phyloP scores from a whole-genome alignment of 2,888 invertebrate species.

The Leptopilina syphax region DNA sequence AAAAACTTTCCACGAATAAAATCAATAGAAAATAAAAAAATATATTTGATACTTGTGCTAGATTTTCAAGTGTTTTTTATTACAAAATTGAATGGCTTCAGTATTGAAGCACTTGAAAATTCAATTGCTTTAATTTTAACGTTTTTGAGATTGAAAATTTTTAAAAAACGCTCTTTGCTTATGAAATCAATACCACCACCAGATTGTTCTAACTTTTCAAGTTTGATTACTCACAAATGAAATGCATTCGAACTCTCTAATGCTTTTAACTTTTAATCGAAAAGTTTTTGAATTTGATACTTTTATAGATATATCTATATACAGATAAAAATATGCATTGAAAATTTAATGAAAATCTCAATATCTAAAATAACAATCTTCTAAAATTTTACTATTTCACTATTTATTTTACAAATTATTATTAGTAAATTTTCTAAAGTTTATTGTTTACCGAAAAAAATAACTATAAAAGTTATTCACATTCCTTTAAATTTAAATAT shows the following conservation, averaged over 20 bases:
- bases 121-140: background rate
- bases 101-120: slow-evolving; percentile 6
- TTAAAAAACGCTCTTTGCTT: background rate
- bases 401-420: too few species aligned
- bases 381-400: too few species aligned
- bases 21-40: too few species aligned
- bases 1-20: too few species aligned
- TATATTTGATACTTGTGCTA: background rate
- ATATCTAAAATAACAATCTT: too few species aligned
- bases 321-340: background rate
- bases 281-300: background rate
- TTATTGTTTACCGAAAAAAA: too few species aligned
- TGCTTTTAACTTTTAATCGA: slow-evolving; percentile 17
- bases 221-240: background rate
- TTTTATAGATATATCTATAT: background rate
- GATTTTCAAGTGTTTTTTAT: background rate
- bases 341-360: background rate
- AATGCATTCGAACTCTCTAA: background rate
- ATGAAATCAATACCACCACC: background rate
- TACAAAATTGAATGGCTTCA: background rate
- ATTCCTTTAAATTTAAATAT: too few species aligned
- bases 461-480: too few species aligned
- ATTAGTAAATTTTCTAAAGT: too few species aligned
- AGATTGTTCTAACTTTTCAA: slow-evolving; percentile 15
- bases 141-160: background rate